phyloP scores from a whole-genome alignment of 2,113 vertebrate species.

The Atractosteus spatula region DNA sequence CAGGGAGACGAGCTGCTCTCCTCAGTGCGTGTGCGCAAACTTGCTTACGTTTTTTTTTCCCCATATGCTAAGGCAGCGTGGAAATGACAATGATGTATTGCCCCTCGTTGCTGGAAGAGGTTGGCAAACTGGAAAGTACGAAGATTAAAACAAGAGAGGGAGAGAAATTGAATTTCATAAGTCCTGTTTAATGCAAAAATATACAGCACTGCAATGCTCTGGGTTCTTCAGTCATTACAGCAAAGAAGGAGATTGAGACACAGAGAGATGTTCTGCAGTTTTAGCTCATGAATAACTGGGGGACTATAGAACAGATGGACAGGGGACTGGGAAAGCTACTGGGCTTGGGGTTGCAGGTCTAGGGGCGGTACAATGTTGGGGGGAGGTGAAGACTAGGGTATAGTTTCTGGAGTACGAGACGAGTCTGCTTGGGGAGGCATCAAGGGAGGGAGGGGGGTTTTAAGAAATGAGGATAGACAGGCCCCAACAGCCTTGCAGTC shows the following conservation, averaged over 20 bases:
- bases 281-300: neutral
- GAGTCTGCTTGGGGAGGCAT: no score
- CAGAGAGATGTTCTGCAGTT: neutral
- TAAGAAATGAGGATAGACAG: no score
- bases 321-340: neutral
- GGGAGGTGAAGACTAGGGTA: no score
- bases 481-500: no score
- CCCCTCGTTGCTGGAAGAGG: neutral
- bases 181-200: constrained; percentile 3
- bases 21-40: no score
- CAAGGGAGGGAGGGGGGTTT: no score
- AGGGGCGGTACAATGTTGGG: no score
- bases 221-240: neutral
- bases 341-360: no score
- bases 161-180: neutral
- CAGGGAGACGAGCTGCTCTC: no score
- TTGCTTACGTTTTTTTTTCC: no score
- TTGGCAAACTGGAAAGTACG: neutral
- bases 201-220: neutral
- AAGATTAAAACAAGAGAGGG: neutral
- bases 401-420: no score
- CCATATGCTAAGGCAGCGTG: neutral
- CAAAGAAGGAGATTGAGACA: neutral
- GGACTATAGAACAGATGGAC: neutral
- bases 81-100: constrained; percentile 2